A percentile compares a stretch with the other conserved stretches of the same genome.
Evolutionary conservation across 2,797 vertebrate species (phyloP).

Genomic region (Hephaestus fuliginosus): DNA sequence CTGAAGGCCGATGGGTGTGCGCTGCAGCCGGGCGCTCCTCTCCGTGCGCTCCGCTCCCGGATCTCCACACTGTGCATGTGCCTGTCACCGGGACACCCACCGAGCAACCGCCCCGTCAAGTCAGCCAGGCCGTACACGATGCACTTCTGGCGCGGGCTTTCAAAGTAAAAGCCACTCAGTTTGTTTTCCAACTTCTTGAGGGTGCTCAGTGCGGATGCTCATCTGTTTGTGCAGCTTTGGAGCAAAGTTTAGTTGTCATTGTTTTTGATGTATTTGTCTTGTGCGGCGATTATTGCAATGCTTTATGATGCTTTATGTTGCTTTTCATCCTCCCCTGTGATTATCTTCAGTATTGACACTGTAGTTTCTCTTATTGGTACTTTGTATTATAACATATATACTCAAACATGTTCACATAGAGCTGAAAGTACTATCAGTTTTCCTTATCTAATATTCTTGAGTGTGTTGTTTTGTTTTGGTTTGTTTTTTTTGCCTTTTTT

Average conservation of each 20-base stretch:
- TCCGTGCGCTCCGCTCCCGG: slow-evolving; percentile 51
- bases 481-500: no score
- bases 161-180: slow-evolving; percentile 52
- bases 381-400: background rate
- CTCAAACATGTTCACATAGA: background rate
- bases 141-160: slow-evolving; percentile 43
- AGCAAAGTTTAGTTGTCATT: background rate
- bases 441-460: background rate
- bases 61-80: slow-evolving; percentile 59
- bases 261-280: background rate
- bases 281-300: no score
- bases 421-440: background rate
- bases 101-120: background rate
- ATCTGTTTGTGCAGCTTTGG: background rate
- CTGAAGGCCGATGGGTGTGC: slow-evolving; percentile 31
- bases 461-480: background rate
- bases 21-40: slow-evolving; percentile 40
- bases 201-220: background rate
- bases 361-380: no score
- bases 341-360: background rate
- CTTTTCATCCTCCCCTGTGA: background rate
- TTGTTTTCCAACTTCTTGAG: background rate
- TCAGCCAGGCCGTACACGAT: rapidly evolving
- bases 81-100: slow-evolving; percentile 37
- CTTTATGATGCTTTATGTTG: background rate